phyloP scores from a whole-genome alignment of 1,140 invertebrate species.

The Drosophila rhopaloa region DNA sequence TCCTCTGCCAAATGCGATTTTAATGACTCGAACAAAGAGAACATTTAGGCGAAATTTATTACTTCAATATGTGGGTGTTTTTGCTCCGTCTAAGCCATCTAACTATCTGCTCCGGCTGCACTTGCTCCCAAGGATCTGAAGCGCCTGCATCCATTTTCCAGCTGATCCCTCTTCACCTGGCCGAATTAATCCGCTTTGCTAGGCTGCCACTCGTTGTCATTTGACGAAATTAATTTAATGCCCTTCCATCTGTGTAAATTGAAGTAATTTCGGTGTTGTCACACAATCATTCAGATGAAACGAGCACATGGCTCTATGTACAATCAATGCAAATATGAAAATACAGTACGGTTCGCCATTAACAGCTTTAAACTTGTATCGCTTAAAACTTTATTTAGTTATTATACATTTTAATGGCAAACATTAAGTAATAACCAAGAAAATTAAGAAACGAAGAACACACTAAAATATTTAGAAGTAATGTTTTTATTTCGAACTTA shows the following conservation, averaged over 20 bases:
- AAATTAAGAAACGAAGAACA: no score
- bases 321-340: constrained; percentile 10
- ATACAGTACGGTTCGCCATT: constrained; percentile 9
- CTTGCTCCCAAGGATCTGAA: not conserved
- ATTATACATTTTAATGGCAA: no score
- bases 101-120: no score
- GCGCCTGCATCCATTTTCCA: constrained; percentile 2
- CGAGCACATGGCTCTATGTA: not conserved
- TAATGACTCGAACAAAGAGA: constrained; percentile 78
- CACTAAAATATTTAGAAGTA: no score
- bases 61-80: constrained; percentile 42
- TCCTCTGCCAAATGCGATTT: constrained; percentile 72
- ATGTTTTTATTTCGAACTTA: no score
- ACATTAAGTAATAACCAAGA: no score
- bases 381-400: no score
- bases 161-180: constrained; percentile 26
- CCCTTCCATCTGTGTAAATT: constrained; percentile 29
- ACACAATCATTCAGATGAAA: constrained; percentile 19
- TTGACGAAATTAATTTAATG: constrained; percentile 39
- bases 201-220: not conserved
- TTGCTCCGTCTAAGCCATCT: not conserved
- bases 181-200: constrained; percentile 7
- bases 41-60: constrained; percentile 79
- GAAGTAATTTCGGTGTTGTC: constrained; percentile 25
- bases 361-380: no score